phyloP scores from a whole-genome alignment of 2,888 invertebrate species.

The Nephrotoma flavescens region DNA sequence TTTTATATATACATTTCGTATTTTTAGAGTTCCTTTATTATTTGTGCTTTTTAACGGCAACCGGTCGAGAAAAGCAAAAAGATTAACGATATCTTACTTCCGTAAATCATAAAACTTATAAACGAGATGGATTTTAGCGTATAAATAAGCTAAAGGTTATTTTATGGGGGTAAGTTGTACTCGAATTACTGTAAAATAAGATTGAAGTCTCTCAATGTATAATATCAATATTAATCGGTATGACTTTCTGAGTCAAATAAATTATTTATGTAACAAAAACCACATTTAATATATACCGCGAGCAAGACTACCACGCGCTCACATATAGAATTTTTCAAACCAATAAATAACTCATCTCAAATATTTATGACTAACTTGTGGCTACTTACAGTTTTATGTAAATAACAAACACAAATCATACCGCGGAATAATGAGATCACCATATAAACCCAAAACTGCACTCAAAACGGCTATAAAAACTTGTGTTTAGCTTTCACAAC shows the following conservation, averaged over 20 bases:
- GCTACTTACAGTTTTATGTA: background rate
- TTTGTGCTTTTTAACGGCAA: background rate
- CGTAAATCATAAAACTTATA: background rate
- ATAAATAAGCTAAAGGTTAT: background rate
- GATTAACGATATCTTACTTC: constrained; percentile 3
- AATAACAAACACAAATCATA: background rate
- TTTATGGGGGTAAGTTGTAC: too few relatives aligned
- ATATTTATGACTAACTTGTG: background rate
- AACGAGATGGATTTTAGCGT: background rate
- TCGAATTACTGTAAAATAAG: too few relatives aligned
- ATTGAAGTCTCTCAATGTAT: too few relatives aligned
- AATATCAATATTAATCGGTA: too few relatives aligned
- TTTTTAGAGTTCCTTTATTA: background rate
- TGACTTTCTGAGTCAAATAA: too few relatives aligned
- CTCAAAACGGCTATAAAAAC: background rate
- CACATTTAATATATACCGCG: background rate
- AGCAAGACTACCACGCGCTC: background rate
- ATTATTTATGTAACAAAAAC: background rate
- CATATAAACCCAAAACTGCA: background rate
- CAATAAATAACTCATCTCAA: background rate
- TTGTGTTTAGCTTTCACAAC: background rate
- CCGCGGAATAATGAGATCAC: background rate
- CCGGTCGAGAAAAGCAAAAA: background rate
- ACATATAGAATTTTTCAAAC: background rate
- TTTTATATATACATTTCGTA: background rate